Evolutionary conservation across 2,888 invertebrate genomes (phyloP).

Genomic region (Ornithoptera alexandrae): DNA sequence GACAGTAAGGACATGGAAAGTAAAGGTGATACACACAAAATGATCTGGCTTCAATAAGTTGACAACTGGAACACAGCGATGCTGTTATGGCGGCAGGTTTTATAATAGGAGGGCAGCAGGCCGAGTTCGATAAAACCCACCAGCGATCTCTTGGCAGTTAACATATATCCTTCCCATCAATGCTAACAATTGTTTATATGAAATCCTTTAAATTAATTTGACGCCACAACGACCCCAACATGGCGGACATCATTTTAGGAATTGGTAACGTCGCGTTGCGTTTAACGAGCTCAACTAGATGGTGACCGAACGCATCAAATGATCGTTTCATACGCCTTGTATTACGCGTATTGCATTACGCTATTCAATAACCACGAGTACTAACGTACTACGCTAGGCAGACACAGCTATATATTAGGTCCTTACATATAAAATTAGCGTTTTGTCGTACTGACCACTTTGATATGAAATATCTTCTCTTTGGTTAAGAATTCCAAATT

Average conservation of each 20-base stretch:
- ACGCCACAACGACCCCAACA: conserved; percentile 65
- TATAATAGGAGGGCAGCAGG: too few species aligned
- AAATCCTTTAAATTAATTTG: conserved; percentile 42
- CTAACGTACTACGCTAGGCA: not conserved
- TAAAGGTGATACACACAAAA: too few species aligned
- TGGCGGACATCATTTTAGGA: conserved; percentile 67
- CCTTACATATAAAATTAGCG: too few species aligned
- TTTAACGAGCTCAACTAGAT: conserved; percentile 76
- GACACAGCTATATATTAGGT: not conserved
- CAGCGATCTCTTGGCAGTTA: not conserved
- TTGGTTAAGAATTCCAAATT: too few species aligned
- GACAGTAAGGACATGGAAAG: too few species aligned
- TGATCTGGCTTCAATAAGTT: too few species aligned
- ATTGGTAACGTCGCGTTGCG: conserved; percentile 60
- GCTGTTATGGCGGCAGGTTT: too few species aligned
- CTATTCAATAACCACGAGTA: conserved; percentile 47
- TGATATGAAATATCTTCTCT: too few species aligned
- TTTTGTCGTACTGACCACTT: too few species aligned
- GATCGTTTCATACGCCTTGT: conserved; percentile 55
- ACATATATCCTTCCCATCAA: conserved; percentile 16
- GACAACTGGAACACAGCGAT: too few species aligned
- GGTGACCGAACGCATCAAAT: conserved; percentile 63
- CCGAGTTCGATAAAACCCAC: too few species aligned
- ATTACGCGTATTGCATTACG: conserved; percentile 55
- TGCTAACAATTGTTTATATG: conserved; percentile 20